Evolutionary conservation across 2,113 vertebrate genomes (phyloP).

Genomic region (Hylia prasina): DNA sequence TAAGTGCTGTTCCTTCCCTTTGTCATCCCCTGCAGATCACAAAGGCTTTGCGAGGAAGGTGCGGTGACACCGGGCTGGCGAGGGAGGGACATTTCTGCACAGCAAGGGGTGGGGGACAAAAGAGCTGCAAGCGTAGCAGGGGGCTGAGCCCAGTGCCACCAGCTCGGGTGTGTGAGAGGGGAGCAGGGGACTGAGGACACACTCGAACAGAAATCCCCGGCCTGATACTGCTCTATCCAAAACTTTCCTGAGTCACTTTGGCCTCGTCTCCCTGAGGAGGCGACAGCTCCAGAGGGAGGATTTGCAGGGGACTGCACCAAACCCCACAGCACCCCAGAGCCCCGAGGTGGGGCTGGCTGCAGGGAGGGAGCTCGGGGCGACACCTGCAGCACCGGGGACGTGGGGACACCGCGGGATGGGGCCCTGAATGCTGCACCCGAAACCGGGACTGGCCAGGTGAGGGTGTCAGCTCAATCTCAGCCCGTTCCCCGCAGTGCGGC

Average conservation of each 20-base stretch:
- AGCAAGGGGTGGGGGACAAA: background rate
- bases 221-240: background rate
- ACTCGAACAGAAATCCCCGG: background rate
- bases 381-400: fast-evolving
- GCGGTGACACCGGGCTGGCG: background rate
- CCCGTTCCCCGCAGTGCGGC: background rate
- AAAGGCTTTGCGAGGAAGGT: slow-evolving; percentile 15
- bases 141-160: background rate
- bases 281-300: background rate
- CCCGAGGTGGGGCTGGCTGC: background rate
- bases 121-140: fast-evolving
- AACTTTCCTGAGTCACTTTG: background rate
- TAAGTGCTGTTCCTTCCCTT: slow-evolving; percentile 34
- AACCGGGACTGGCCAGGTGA: fast-evolving
- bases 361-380: background rate
- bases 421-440: background rate
- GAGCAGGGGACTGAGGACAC: background rate
- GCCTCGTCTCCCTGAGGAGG: background rate
- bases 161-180: fast-evolving
- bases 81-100: background rate
- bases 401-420: fast-evolving
- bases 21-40: slow-evolving; percentile 48
- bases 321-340: background rate
- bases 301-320: background rate
- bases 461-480: background rate